phyloP scores from a whole-genome alignment of 2,797 vertebrate species.

The Otolemur crassicaudatus region DNA sequence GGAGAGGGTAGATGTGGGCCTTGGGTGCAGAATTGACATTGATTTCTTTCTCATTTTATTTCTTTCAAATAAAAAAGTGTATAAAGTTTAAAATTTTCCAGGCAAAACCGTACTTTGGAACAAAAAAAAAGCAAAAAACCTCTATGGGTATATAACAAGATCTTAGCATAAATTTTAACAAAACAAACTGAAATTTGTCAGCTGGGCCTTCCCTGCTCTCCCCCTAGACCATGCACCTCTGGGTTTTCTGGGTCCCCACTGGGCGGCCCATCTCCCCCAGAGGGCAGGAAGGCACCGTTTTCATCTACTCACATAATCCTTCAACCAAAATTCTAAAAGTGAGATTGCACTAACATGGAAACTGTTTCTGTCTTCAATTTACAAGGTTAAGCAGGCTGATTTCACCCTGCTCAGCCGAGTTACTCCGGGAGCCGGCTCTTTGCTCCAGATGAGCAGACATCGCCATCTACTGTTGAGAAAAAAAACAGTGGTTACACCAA shows the following conservation, averaged over 20 bases:
- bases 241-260: neutral
- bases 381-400: conserved; percentile 7
- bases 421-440: neutral
- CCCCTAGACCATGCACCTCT: neutral
- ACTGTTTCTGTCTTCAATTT: conserved; percentile 58
- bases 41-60: conserved; percentile 34
- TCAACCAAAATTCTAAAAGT: conserved; percentile 37
- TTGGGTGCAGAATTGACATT: neutral
- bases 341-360: conserved; percentile 33
- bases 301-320: neutral
- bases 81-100: conserved; percentile 4
- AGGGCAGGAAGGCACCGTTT: neutral
- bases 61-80: conserved; percentile 34
- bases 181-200: conserved; percentile 27
- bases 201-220: neutral
- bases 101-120: conserved; percentile 39
- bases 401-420: neutral
- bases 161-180: conserved; percentile 48
- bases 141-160: neutral
- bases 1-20: neutral
- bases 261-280: neutral
- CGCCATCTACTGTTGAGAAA: conserved; percentile 88
- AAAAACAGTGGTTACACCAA: conserved; percentile 8
- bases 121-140: neutral
- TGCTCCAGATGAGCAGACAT: conserved; percentile 82